phyloP scores from a whole-genome alignment of 2,113 vertebrate species.

The Forbesichthys agassizii region DNA sequence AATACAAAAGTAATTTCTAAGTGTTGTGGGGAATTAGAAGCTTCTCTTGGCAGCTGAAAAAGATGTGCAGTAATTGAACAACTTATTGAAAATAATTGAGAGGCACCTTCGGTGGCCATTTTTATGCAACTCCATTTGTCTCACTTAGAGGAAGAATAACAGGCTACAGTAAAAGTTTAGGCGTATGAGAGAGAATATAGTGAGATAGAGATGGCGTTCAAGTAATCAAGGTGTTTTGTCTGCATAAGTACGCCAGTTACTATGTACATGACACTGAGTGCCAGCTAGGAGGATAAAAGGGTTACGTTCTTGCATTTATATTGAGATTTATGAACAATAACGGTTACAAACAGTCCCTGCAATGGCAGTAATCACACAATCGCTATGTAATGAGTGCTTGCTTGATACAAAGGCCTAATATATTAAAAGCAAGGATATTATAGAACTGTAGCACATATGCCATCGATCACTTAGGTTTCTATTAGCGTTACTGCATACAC shows the following conservation, averaged over 20 bases:
- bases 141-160: too few species aligned
- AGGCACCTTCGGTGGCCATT: too few species aligned
- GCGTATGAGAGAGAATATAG: too few species aligned
- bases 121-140: too few species aligned
- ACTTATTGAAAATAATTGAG: too few species aligned
- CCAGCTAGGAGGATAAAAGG: conserved; percentile 52
- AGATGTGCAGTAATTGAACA: too few species aligned
- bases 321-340: conserved; percentile 33
- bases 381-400: conserved; percentile 11
- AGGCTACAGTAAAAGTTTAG: too few species aligned
- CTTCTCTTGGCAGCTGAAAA: too few species aligned
- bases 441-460: conserved; percentile 16
- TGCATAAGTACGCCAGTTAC: neutral
- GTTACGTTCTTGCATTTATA: conserved; percentile 18
- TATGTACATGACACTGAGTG: conserved; percentile 36
- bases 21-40: too few species aligned
- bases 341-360: conserved; percentile 1
- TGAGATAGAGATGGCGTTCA: too few species aligned
- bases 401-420: conserved; percentile 15
- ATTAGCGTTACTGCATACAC: neutral
- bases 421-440: conserved; percentile 29
- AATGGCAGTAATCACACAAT: conserved; percentile 15
- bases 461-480: conserved; percentile 18
- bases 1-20: too few species aligned
- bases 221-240: too few species aligned